These are phyloP conservation scores for Elanoides forficatus DNA, from an alignment of 2,113 vertebrate genomes.

Conservation along the genomic window DNA sequence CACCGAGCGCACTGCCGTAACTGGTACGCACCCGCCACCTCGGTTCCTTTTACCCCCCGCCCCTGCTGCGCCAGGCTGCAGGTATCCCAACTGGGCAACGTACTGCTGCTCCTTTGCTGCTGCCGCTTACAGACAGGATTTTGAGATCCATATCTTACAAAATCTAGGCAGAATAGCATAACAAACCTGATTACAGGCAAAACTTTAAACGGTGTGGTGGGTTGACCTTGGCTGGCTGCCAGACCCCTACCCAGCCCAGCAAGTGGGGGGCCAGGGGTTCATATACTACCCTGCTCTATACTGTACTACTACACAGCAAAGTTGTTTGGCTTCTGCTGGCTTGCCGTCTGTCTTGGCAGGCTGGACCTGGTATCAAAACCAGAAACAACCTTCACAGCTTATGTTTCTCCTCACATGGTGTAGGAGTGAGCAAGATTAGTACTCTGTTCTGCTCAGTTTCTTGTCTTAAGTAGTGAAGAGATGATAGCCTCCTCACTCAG, in stretches of 20 bases:
- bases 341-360: not conserved
- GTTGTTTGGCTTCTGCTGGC: not conserved
- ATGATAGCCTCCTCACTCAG: not conserved
- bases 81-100: fast-evolving
- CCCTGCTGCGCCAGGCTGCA: not conserved
- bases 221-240: not conserved
- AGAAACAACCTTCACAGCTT: not conserved
- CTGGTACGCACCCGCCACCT: not conserved
- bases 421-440: not conserved
- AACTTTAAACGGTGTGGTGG: not conserved
- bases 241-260: not conserved
- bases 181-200: not conserved
- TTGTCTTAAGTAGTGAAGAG: not conserved
- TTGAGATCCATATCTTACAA: not conserved
- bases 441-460: not conserved
- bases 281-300: not conserved
- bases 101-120: not conserved
- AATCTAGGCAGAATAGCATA: not conserved
- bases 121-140: not conserved
- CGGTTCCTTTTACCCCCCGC: not conserved
- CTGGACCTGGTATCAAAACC: not conserved
- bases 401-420: not conserved
- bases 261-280: not conserved
- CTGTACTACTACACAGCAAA: not conserved
- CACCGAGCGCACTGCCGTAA: fast-evolving